Evolutionary conservation across 2,888 invertebrate species (phyloP).

Genomic region (Drosophila kambysellisi): DNA sequence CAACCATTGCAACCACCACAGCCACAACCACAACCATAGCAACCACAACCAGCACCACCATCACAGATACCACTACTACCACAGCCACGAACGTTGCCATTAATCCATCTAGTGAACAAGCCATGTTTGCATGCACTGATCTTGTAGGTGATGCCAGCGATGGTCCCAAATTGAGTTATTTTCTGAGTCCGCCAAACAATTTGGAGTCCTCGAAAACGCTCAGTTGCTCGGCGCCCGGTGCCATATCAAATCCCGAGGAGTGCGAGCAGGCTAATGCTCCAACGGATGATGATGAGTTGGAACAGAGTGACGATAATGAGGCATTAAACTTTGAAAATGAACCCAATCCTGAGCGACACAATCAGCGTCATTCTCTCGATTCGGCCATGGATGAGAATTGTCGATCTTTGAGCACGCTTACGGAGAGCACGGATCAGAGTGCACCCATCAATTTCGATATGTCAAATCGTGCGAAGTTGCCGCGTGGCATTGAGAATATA

Average conservation of each 20-base stretch:
- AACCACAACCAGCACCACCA: conserved; percentile 51
- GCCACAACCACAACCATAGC: conserved; percentile 28
- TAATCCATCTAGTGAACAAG: conserved; percentile 65
- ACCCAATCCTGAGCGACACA: conserved; percentile 40
- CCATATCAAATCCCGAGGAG: conserved; percentile 87
- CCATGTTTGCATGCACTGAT: conserved; percentile 64
- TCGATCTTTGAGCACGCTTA: conserved; percentile 93
- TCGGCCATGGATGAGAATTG: conserved; percentile 88
- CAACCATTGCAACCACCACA: conserved; percentile 54
- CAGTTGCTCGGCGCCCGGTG: conserved; percentile 94
- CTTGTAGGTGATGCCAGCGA: conserved; percentile 70
- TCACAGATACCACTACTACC: conserved; percentile 53
- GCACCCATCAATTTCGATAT: conserved; percentile 96
- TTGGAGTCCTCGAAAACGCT: conserved; percentile 90
- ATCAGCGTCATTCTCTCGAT: conserved; percentile 86
- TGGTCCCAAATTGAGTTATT: conserved; percentile 77
- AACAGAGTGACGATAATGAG: conserved; percentile 50
- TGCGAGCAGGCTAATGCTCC: conserved; percentile 60
- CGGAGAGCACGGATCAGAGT: conserved; percentile 95
- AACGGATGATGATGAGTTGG: conserved; percentile 37
- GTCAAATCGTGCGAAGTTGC: conserved; percentile 97
- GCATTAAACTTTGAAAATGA: conserved; percentile 42
- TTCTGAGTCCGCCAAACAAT: conserved; percentile 84
- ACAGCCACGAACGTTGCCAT: conserved; percentile 54
- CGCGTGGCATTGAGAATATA: conserved; percentile 98